Evolutionary conservation across 2,113 vertebrate species (phyloP).

Genomic region (Triplophysa siluroides): DNA sequence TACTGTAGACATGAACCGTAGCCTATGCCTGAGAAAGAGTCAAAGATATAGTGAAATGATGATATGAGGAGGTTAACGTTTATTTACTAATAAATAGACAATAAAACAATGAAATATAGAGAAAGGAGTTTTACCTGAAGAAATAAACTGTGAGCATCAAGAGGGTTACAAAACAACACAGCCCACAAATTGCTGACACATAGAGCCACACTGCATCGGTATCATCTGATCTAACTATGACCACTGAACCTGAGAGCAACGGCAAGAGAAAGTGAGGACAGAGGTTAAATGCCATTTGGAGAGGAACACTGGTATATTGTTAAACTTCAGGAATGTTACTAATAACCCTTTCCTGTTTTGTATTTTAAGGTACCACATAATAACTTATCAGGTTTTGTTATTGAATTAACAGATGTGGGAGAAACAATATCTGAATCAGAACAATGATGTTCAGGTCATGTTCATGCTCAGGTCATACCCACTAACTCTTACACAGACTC

Average conservation of each 20-base stretch:
- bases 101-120: neutral
- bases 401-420: constrained; percentile 13
- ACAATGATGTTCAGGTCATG: neutral
- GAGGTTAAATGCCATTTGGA: constrained; percentile 17
- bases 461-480: neutral
- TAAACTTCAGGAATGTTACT: neutral
- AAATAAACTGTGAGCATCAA: constrained; percentile 51
- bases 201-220: neutral
- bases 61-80: neutral
- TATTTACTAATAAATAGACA: no score
- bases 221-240: neutral
- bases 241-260: constrained; percentile 13
- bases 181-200: constrained; percentile 57
- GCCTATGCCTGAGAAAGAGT: constrained; percentile 59
- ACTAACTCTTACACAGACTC: constrained; percentile 1
- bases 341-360: constrained; percentile 7
- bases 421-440: neutral
- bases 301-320: constrained; percentile 4
- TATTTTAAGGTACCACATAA: neutral
- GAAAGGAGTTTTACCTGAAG: constrained; percentile 59
- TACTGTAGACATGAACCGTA: constrained; percentile 58
- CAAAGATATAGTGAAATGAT: neutral
- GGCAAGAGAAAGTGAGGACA: neutral
- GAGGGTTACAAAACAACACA: constrained; percentile 53
- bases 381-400: neutral